Percentiles rank a stretch among this genome's conserved stretches.
phyloP scores from a whole-genome alignment of 2,888 invertebrate species.

The Seira ritae region DNA sequence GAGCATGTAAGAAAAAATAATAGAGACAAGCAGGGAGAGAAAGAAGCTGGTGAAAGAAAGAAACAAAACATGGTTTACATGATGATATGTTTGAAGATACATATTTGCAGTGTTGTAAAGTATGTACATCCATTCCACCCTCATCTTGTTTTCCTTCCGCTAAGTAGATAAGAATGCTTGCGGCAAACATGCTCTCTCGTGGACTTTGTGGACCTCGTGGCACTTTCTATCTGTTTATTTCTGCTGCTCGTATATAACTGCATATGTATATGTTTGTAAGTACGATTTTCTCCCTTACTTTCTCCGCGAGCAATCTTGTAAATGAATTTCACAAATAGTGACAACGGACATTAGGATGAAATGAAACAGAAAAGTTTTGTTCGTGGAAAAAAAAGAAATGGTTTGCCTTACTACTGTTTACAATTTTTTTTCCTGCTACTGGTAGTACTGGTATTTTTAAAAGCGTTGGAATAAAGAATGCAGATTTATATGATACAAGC shows the following conservation, averaged over 20 bases:
- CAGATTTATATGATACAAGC: no score
- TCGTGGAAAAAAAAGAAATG: no score
- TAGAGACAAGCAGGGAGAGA: background rate
- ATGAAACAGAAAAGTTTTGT: background rate
- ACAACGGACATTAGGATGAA: constrained; percentile 16
- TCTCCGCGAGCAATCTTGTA: constrained; percentile 32
- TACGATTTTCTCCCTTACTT: constrained; percentile 5
- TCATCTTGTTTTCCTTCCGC: background rate
- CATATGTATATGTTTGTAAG: no score
- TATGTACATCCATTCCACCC: constrained; percentile 15
- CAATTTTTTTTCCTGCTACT: no score
- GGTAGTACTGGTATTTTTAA: no score
- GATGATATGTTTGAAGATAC: background rate
- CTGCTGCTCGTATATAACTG: no score
- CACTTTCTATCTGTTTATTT: constrained; percentile 35
- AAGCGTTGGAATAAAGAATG: no score
- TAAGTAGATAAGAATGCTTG: background rate
- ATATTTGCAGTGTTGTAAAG: background rate
- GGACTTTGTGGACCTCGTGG: constrained; percentile 21
- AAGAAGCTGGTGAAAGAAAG: constrained; percentile 9
- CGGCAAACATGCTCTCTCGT: background rate
- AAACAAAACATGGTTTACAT: background rate
- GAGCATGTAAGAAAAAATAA: constrained; percentile 19
- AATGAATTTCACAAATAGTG: constrained; percentile 33
- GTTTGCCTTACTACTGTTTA: no score